Evolutionary conservation across 2,888 invertebrate species (phyloP).

Genomic region (Palloptera scutellata): DNA sequence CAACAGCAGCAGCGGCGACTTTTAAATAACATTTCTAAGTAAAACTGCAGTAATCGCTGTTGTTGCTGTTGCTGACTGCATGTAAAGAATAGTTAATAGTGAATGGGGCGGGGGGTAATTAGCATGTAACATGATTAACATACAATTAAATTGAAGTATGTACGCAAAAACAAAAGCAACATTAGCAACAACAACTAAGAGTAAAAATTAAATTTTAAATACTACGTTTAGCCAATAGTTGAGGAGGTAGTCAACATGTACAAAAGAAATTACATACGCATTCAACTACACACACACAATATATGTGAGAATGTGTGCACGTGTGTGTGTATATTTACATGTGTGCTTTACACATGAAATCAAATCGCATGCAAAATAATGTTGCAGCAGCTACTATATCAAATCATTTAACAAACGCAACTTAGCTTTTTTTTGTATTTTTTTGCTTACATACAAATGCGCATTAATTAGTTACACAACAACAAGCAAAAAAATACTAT

Average conservation of each 20-base stretch:
- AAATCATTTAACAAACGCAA: background rate
- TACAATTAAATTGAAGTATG: constrained; percentile 33
- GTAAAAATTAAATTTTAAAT: constrained; percentile 23
- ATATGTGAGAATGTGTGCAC: no score
- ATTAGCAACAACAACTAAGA: background rate
- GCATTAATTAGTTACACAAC: background rate
- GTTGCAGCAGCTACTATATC: background rate
- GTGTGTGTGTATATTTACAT: background rate
- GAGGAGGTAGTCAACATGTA: background rate
- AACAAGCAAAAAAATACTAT: background rate
- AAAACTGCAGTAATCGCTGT: no score
- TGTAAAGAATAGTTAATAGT: no score
- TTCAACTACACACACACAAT: background rate
- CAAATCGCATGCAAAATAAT: constrained; percentile 13
- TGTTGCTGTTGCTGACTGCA: no score
- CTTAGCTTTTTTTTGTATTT: no score
- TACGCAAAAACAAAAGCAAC: background rate
- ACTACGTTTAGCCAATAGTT: background rate
- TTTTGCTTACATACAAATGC: background rate
- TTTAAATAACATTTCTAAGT: constrained; percentile 5
- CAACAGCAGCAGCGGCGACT: constrained; percentile 31
- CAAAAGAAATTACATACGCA: background rate
- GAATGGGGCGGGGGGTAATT: constrained; percentile 23
- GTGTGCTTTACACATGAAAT: background rate
- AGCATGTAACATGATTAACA: constrained; percentile 37